Evolutionary conservation across 2,888 invertebrate species (phyloP), one percentile per base, ranked within the genome.

Genomic region (Oscheius myriophilus): DNA sequence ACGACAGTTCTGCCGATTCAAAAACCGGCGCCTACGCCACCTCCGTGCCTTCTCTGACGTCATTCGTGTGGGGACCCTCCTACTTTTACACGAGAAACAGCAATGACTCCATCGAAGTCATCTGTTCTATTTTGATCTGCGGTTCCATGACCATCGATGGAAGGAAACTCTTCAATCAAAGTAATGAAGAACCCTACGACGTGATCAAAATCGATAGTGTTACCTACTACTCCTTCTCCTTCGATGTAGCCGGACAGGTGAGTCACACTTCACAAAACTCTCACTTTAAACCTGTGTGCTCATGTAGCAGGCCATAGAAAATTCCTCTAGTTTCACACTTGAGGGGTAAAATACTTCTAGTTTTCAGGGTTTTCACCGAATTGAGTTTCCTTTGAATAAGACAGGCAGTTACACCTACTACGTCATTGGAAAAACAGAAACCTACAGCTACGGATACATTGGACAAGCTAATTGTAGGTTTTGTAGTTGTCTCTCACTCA

Each of bases 1-100:
- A 67, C 46, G 73, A 77, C 41, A 67, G 70, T 1, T 63, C 69
- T 9, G 33, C 33, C 33, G 33, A 33, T 9, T 53, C 55, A n/a
- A 42, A 16, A 21, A 25, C 33, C 18, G 79, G 79, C 26, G 73
- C 75, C 18, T 78, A 72, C 42, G 53, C 75, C n/a, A 70, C 73
- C n/a, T 70, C 72, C 11, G 69, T 73, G 6, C 76, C 79, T 2
- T 67, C 73, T 0, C 55, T 70, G 1, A 70, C 75, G 14, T 77
- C 77, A 26, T 76, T 67, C 33, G 51, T 72, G 9, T 1, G 0
- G 1, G 23, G 16, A 9, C 52, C 59, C 26, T 67, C 71, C 6
- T 26, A 70, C 21, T 78, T 78, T 59, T 72, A 68, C 61, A 78
- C 78, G 4, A 67, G 71, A 66, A 70, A 73, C 39, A 65, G 58